Conservation (phyloP, 1,140 invertebrate species). For the Bombus difficillimus region DNA sequence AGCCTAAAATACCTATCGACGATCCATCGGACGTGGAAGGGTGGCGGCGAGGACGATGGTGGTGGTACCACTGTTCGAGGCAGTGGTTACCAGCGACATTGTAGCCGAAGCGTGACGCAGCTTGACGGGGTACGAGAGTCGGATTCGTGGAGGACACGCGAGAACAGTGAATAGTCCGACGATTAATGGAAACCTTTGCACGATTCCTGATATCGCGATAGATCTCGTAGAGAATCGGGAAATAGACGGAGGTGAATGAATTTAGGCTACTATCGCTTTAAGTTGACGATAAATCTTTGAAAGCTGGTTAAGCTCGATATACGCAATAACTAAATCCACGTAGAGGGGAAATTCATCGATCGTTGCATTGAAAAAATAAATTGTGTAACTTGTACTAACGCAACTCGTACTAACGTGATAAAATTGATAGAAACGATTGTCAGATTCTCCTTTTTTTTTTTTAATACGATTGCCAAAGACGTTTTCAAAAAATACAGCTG, state of each 20-base stretch:
- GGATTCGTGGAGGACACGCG: conserved; percentile 6
- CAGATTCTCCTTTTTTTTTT: too few relatives aligned
- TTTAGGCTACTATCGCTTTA: background rate
- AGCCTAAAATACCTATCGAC: conserved; percentile 74
- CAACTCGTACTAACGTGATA: too few relatives aligned
- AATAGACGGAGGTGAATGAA: background rate
- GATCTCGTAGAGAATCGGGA: background rate
- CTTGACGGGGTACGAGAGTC: conserved; percentile 24
- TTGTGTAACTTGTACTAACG: too few relatives aligned
- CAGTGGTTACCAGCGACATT: conserved; percentile 58
- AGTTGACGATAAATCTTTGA: background rate
- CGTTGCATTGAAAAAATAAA: too few relatives aligned
- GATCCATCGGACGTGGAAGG: conserved; percentile 63
- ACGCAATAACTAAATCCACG: too few relatives aligned
- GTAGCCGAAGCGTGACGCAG: conserved; percentile 46
- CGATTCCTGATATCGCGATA: background rate
- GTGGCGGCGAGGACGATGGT: background rate
- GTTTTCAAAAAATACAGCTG: background rate
- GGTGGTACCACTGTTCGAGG: conserved; percentile 38
- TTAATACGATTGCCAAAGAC: too few relatives aligned
- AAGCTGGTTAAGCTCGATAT: too few relatives aligned
- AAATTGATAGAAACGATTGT: too few relatives aligned
- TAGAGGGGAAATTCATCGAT: too few relatives aligned
- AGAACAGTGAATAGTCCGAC: background rate
- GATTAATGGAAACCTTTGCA: conserved; percentile 7